Percentiles rank a stretch among this genome's conserved stretches.
Evolutionary conservation across 2,888 invertebrate species (phyloP).

Genomic region (Nebria salina): DNA sequence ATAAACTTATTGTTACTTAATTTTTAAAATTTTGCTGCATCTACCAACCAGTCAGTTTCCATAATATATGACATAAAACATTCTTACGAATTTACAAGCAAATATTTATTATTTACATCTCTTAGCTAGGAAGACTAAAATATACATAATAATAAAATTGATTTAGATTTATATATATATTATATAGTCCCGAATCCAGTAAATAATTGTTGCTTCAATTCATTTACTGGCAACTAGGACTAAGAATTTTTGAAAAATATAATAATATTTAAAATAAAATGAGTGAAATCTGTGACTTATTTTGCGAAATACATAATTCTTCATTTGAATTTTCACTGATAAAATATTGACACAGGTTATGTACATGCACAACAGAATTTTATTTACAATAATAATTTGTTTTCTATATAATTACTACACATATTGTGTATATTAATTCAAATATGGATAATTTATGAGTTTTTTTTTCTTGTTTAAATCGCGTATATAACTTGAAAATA

Average conservation of each 20-base stretch:
- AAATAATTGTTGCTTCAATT: constrained; percentile 20
- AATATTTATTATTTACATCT: constrained; percentile 38
- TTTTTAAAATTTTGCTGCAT: constrained; percentile 26
- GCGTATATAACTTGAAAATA: not conserved
- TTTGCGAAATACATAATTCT: not conserved
- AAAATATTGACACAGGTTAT: constrained; percentile 38
- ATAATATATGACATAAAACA: constrained; percentile 15
- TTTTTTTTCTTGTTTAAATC: not conserved
- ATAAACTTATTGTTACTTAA: constrained; percentile 23
- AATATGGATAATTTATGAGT: not conserved
- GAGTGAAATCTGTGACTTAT: constrained; percentile 23
- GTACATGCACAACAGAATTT: constrained; percentile 40
- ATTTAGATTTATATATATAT: not conserved
- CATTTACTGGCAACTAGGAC: not conserved
- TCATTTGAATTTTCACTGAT: constrained; percentile 5
- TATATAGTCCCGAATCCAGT: not conserved
- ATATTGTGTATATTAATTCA: constrained; percentile 8
- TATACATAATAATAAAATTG: constrained; percentile 33
- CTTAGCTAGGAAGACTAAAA: constrained; percentile 41
- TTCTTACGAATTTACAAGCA: constrained; percentile 35
- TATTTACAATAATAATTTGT: constrained; percentile 38
- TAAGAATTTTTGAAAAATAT: not conserved
- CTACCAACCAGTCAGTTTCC: constrained; percentile 19
- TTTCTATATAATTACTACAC: constrained; percentile 22
- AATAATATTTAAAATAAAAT: not conserved